Percentiles rank a stretch among this genome's conserved stretches.
These are phyloP conservation scores for Scaptomyza reducta DNA, from an alignment of 2,888 invertebrate species.

Conservation along the genomic window DNA sequence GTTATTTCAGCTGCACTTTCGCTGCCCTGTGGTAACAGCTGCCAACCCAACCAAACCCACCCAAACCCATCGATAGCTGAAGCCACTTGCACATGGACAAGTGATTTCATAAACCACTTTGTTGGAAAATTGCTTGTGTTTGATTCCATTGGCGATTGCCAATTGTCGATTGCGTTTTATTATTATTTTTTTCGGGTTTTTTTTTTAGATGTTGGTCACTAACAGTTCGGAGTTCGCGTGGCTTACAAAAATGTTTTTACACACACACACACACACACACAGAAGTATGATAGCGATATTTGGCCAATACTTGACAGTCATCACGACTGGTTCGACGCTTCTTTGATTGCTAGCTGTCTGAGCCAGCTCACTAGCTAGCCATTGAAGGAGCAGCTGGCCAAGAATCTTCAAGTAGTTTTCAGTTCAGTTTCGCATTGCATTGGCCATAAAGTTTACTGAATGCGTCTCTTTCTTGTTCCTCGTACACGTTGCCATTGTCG, in stretches of 20 bases:
- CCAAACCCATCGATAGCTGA: constrained; percentile 12
- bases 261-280: neutral
- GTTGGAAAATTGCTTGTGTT: constrained; percentile 40
- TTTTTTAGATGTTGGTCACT: neutral
- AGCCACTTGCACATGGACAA: constrained; percentile 23
- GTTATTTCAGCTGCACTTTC: constrained; percentile 19
- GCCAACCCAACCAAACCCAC: neutral
- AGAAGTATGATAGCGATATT: constrained; percentile 23
- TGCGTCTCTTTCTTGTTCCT: constrained; percentile 5
- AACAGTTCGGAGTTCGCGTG: constrained; percentile 14
- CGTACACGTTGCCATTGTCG: constrained; percentile 22
- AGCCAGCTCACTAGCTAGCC: constrained; percentile 10
- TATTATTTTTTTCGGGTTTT: neutral
- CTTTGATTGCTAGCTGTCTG: constrained; percentile 40
- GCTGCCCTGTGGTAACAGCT: neutral
- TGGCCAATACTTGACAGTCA: constrained; percentile 42
- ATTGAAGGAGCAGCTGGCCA: constrained; percentile 8
- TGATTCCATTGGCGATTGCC: constrained; percentile 36
- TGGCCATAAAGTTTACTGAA: constrained; percentile 30
- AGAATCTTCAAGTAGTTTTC: constrained; percentile 23
- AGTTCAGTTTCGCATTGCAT: constrained; percentile 18
- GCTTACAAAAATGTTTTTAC: constrained; percentile 22
- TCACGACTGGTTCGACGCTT: constrained; percentile 20
- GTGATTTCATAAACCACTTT: constrained; percentile 39
- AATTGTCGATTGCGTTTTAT: constrained; percentile 27